Percentiles rank a stretch among this genome's conserved stretches.
Evolutionary conservation across 92 coral and sea anemone species (phyloP).

Genomic region (Chrysogorgia sp.): DNA sequence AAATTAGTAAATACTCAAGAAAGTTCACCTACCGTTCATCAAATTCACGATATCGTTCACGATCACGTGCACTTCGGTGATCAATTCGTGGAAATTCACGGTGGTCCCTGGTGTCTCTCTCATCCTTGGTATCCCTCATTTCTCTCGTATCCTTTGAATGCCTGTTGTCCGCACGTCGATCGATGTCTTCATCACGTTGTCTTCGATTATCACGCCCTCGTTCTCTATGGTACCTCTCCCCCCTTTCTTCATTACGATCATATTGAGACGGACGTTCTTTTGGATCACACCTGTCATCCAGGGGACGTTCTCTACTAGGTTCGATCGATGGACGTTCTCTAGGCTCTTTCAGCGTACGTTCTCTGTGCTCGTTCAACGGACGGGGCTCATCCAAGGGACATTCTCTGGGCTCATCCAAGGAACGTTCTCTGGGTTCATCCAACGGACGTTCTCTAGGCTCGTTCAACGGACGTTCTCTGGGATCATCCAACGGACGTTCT

Average conservation of each 20-base stretch:
- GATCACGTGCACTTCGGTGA: conserved; percentile 65
- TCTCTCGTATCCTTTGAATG: conserved; percentile 29
- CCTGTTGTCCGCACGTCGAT: conserved; percentile 53
- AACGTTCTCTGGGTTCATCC: conserved; percentile 66
- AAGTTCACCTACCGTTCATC: conserved; percentile 62
- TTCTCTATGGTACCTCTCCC: conserved; percentile 15
- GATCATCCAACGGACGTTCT: conserved; percentile 74
- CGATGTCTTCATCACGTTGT: conserved; percentile 71
- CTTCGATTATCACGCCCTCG: conserved; percentile 69
- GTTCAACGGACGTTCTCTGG: no score
- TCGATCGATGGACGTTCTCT: conserved; percentile 70
- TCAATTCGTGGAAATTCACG: conserved; percentile 35
- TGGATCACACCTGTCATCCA: conserved; percentile 54
- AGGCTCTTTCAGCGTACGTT: conserved; percentile 66
- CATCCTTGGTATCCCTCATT: conserved; percentile 22
- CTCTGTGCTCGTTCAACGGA: no score
- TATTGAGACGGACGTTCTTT: conserved; percentile 7
- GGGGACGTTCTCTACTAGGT: conserved; percentile 73
- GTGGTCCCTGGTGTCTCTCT: conserved; percentile 1
- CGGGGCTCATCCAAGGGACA: no score
- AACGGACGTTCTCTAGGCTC: conserved; percentile 73
- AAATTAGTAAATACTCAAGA: neutral
- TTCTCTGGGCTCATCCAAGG: conserved; percentile 65
- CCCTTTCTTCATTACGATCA: conserved; percentile 25
- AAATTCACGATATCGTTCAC: conserved; percentile 68